Evolutionary conservation across 2,888 invertebrate genomes (phyloP).

Genomic region (Elmis aenea): DNA sequence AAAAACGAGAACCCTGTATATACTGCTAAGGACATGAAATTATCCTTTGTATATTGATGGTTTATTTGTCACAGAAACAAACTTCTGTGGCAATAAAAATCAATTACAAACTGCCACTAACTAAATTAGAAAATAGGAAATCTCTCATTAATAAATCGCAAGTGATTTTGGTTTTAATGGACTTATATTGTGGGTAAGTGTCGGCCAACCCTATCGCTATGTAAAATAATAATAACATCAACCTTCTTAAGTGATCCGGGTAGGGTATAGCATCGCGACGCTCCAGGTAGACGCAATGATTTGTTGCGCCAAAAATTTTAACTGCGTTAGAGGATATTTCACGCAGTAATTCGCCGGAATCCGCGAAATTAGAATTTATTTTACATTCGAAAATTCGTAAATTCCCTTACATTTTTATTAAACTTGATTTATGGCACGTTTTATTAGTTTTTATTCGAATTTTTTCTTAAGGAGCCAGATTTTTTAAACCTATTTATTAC

Average conservation of each 20-base stretch:
- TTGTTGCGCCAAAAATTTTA: conserved; percentile 26
- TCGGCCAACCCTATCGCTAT: conserved; percentile 10
- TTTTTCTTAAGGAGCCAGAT: conserved; percentile 26
- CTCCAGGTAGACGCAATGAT: conserved; percentile 24
- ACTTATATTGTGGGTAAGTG: conserved; percentile 16
- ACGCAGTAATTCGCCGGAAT: conserved; percentile 34
- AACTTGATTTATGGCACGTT: conserved; percentile 33
- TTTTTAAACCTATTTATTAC: conserved; percentile 18
- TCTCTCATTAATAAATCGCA: conserved; percentile 16
- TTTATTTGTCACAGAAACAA: no score
- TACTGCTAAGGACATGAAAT: no score
- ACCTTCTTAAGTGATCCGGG: no score
- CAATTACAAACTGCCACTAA: no score
- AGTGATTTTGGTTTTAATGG: conserved; percentile 17
- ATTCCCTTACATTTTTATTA: conserved; percentile 28
- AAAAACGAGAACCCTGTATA: no score
- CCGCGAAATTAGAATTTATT: conserved; percentile 38
- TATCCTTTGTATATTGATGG: no score
- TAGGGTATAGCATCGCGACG: no score
- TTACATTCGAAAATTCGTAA: conserved; percentile 27
- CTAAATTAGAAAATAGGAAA: no score
- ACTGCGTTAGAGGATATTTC: conserved; percentile 35
- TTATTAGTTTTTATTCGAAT: conserved; percentile 30
- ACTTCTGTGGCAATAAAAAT: no score
- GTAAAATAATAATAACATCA: conserved; percentile 21